phyloP scores from a whole-genome alignment of 2,888 invertebrate species.

The Eupithecia inturbata region DNA sequence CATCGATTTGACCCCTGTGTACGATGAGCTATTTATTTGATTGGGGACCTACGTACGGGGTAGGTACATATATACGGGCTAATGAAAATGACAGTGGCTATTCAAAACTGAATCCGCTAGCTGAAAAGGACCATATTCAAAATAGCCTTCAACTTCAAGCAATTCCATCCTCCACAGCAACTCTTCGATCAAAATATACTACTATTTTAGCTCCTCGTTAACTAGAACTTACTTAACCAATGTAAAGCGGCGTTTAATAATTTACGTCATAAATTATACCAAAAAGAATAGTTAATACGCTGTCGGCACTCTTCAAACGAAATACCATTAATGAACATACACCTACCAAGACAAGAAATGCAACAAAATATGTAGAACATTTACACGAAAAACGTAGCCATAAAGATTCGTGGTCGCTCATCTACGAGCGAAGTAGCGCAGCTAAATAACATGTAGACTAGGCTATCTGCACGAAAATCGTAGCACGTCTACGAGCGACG shows the following conservation, averaged over 20 bases:
- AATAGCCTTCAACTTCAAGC: not conserved
- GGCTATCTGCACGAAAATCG: not conserved
- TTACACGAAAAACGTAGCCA: not conserved
- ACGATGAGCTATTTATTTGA: not conserved
- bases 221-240: not conserved
- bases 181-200: not conserved
- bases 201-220: not conserved
- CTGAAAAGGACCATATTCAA: not conserved
- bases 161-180: not conserved
- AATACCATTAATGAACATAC: not conserved
- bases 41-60: not conserved
- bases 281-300: not conserved
- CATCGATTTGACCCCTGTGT: not conserved
- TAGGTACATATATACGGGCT: not conserved
- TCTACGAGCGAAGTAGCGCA: not conserved
- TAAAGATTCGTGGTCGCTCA: not conserved
- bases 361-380: not conserved
- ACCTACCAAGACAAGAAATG: not conserved
- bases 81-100: not conserved
- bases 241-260: not conserved
- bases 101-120: not conserved
- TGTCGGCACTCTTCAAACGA: not conserved
- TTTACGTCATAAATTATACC: not conserved
- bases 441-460: not conserved
- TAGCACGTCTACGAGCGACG: not conserved